These are phyloP conservation scores for Cotesia typhae DNA, from an alignment of 1,140 invertebrate genomes.

Conservation along the genomic window DNA sequence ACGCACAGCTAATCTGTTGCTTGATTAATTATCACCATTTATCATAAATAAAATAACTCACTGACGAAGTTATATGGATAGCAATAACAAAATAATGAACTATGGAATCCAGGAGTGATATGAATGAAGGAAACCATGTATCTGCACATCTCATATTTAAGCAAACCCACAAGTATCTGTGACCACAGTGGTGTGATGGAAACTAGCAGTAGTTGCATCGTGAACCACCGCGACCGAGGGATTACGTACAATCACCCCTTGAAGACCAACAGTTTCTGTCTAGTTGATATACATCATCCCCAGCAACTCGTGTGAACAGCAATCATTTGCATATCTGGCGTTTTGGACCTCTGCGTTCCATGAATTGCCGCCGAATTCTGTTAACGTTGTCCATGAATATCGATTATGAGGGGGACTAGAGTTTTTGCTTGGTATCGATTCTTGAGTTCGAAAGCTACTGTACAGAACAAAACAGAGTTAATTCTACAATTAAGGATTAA, in stretches of 20 bases:
- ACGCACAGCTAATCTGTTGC: no score
- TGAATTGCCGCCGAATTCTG: conserved; percentile 53
- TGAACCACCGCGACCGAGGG: conserved; percentile 11
- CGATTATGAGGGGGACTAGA: conserved; percentile 26
- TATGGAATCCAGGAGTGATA: not conserved
- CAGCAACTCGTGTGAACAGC: conserved; percentile 33
- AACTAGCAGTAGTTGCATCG: conserved; percentile 22
- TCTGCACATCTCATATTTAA: not conserved
- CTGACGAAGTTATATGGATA: no score
- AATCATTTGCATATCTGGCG: conserved; percentile 55
- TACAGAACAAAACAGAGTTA: no score
- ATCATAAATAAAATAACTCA: no score
- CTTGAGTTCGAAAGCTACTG: no score
- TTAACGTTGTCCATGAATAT: conserved; percentile 50
- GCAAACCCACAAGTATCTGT: conserved; percentile 40
- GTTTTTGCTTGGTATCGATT: not conserved
- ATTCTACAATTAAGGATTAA: no score
- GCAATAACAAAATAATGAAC: no score
- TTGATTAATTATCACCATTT: no score
- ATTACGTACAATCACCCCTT: conserved; percentile 46
- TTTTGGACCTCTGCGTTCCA: conserved; percentile 45
- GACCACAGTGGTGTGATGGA: conserved; percentile 20
- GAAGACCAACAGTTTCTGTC: conserved; percentile 40
- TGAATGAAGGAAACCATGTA: not conserved
- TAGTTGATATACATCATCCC: conserved; percentile 28